These are phyloP conservation scores for Galbula dea DNA, from an alignment of 2,113 vertebrate genomes.

Conservation along the genomic window DNA sequence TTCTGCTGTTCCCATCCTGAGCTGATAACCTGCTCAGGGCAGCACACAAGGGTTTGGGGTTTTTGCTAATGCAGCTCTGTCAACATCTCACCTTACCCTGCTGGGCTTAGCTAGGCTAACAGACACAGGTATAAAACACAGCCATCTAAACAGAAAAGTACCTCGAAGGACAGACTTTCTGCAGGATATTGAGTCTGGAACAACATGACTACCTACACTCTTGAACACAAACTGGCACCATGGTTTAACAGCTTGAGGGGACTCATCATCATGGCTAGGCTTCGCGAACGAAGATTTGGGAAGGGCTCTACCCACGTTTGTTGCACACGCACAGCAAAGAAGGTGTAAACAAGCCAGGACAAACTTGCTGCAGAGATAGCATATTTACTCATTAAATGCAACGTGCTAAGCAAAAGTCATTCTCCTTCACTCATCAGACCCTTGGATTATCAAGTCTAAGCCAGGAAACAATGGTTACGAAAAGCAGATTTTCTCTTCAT, in stretches of 20 bases:
- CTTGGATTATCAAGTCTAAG: not conserved
- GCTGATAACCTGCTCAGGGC: rapidly evolving
- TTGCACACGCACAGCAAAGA: not conserved
- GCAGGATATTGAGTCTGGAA: not conserved
- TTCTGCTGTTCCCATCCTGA: not conserved
- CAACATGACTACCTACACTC: too few relatives aligned
- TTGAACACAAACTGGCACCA: not conserved
- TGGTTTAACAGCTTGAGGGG: not conserved
- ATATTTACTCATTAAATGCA: not conserved
- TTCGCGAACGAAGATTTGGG: too few relatives aligned
- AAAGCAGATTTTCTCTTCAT: not conserved
- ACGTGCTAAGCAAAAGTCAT: not conserved
- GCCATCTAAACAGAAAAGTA: not conserved
- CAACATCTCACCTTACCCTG: not conserved
- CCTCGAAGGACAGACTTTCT: not conserved
- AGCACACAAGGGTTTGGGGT: not conserved
- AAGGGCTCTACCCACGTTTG: not conserved
- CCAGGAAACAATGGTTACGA: not conserved
- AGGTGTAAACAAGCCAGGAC: not conserved
- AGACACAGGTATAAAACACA: not conserved
- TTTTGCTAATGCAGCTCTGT: not conserved
- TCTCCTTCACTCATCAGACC: not conserved
- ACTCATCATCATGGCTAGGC: too few relatives aligned
- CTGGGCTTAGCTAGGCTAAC: not conserved
- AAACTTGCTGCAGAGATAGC: not conserved